phyloP scores from a whole-genome alignment of 2,888 invertebrate species.

The Dolomedes plantarius region DNA sequence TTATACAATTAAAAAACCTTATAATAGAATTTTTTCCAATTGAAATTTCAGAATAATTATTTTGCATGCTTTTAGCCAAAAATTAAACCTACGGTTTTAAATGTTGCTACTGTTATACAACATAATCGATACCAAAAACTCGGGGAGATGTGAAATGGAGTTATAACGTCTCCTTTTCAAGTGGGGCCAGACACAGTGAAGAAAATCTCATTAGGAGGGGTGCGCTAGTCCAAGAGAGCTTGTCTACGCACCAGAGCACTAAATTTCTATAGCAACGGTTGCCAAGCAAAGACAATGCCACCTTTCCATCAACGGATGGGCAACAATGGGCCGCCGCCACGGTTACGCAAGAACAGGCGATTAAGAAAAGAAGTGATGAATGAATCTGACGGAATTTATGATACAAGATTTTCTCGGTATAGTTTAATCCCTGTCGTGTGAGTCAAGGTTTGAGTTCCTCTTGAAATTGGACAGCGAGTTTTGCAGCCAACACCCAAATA shows the following conservation, averaged over 20 bases:
- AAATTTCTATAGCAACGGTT: constrained; percentile 61
- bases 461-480: not conserved
- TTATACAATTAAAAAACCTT: no score
- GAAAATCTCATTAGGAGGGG: not conserved
- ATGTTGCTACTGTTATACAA: no score
- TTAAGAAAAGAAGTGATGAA: not conserved
- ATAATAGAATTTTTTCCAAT: no score
- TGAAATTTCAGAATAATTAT: no score
- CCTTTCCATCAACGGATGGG: not conserved
- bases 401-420: not conserved
- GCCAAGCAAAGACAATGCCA: constrained; percentile 9
- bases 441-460: not conserved
- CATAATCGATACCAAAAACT: no score
- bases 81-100: no score
- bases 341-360: not conserved
- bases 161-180: not conserved
- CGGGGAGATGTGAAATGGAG: not conserved
- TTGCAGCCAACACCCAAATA: no score
- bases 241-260: constrained; percentile 39
- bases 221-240: constrained; percentile 11
- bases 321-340: constrained; percentile 17
- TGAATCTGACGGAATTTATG: not conserved
- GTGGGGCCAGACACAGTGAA: not conserved
- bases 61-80: no score
- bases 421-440: not conserved